Base-by-base conservation (phyloP, 2,797 vertebrate species). In the Geotrypetes seraphini region DNA sequence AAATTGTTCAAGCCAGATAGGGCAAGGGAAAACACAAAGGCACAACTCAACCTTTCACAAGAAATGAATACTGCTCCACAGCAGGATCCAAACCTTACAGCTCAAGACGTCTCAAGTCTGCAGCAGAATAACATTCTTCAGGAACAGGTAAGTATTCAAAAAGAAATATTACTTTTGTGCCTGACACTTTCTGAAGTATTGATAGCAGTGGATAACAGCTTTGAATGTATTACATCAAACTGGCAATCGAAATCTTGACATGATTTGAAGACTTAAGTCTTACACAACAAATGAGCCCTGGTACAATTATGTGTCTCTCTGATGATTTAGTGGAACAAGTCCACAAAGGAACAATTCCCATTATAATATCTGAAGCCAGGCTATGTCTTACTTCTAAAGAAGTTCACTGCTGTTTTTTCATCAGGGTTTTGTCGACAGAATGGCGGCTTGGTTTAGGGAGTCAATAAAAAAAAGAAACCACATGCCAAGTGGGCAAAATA, bases 1-100 rank as follows among this genome's bases (percentile, higher is more conserved):
- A 91, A 75, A 50, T 39, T 91, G 54, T 92, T 95, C 63, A 88
- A 66, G 19, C 41, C 33, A 66, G 75, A 76, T 19, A 80, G 66
- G 37, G 54, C 47, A 22, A 54, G 50, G 36, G 65, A 52, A 22
- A 50, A 54, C 16, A 20, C 9, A 1, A 37, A 52, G 22, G 16
- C 9, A 0, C 71, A 44, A n/a, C 55, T 47, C 12, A 71, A 57
- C 22, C 18, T 23, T 7, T 23, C 31, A 37, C 24, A 24, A 39
- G 50, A 53, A 6, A 16, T 19, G 15, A 16, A 15, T 20, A 4
- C 8, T 1, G 2, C 3, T 2, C 50, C 58, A 14, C 3, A 10
- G 3, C 41, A 31, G 1, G 22, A 33, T 16, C 11, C 31, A 29
- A 8, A 2, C 17, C 18, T 43, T 32, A 3, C 32, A 0, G 25